Base-by-base conservation (phyloP, 2,113 vertebrate genomes). In the Sialia sialis region DNA sequence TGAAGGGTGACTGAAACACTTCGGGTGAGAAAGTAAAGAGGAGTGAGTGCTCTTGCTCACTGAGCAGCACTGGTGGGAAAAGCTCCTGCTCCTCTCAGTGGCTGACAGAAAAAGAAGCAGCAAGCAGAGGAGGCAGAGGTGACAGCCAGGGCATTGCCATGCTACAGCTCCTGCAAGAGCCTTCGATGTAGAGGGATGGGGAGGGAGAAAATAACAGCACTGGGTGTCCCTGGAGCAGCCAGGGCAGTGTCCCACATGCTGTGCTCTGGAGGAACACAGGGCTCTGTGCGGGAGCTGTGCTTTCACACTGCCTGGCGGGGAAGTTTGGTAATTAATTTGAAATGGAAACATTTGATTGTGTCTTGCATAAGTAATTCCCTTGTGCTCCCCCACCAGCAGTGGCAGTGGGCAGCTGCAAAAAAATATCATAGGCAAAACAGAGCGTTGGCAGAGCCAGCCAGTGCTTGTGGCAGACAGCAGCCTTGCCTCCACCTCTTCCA, bases 171-270 rank as follows among this genome's bases (percentile, higher is more conserved):
- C 62, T 1, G 2, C 46, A 51, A 32, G 25, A 91, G 2, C 15
- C 41, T 32, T 17, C 60, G 10, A 1, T 12, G 17, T 63, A 54
- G 27, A 62, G 16, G 21, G 34, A 15, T 16, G 20, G 13, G 6
- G 21, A 48, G 7, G 27, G 30, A 25, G 5, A 1, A 3, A 56
- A 36, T 25, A 36, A 7, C 23, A 30, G 2, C 30, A 30, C 1
- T 0, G 0, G 26, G 4, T 43, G 67, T 36, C 20, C 32, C 55
- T 5, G 21, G 2, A 20, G 60, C 43, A 67, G 58, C 29, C 1
- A 0, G 22, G n/a, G 16, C 58, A 19, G 29, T 4, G 5, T 19
- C 32, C 30, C 5, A 0, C 1, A 0, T 0, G 17, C 30, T 34
- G 13, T 7, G 34, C 55, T 25, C 59, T 23, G 67, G 25, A 25